Evolutionary conservation across 1,140 invertebrate species (phyloP).

Genomic region (Pemphigus obesinymphae): DNA sequence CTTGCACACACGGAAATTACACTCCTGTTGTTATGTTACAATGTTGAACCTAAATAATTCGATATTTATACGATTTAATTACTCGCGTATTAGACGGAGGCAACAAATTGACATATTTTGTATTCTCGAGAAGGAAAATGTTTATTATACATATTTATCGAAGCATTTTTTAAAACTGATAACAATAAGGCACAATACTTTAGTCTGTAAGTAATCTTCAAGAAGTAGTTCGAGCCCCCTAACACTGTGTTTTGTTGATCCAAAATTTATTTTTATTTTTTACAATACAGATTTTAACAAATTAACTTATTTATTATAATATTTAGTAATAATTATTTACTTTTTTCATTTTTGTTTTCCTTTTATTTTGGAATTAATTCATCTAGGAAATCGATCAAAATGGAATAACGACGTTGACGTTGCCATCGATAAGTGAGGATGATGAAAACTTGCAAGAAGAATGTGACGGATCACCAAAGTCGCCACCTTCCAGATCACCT

Average conservation of each 20-base stretch:
- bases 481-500: conserved; percentile 51
- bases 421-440: conserved; percentile 88
- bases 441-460: conserved; percentile 77
- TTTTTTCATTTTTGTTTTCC: neutral
- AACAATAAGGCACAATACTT: neutral
- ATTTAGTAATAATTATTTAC: too few relatives aligned
- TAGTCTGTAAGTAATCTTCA: neutral
- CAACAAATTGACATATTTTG: neutral
- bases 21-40: neutral
- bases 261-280: neutral
- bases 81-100: neutral
- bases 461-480: conserved; percentile 57
- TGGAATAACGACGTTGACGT: conserved; percentile 70
- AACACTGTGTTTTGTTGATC: neutral
- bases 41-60: neutral
- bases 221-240: neutral
- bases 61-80: neutral
- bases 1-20: too few relatives aligned
- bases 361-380: neutral
- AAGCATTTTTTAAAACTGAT: neutral
- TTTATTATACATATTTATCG: neutral
- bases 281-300: too few relatives aligned
- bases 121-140: neutral
- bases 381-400: conserved; percentile 69
- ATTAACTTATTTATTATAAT: too few relatives aligned